Percentiles rank a stretch among this genome's conserved stretches.
Conservation (phyloP, 2,797 vertebrate species). For the Novumbra hubbsi region DNA sequence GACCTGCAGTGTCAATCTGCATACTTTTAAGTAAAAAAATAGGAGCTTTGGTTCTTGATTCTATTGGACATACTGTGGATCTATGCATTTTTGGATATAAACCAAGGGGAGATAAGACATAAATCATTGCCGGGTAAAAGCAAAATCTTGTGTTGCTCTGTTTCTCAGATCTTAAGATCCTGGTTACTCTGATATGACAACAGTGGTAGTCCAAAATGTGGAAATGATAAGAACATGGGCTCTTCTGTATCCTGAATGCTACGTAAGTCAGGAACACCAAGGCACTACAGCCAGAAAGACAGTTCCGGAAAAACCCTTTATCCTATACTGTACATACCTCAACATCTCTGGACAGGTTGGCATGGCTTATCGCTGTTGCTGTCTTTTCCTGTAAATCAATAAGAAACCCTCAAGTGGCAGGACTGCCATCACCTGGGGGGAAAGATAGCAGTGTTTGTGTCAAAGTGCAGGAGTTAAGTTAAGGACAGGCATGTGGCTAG, state of each 20-base stretch:
- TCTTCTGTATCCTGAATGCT: neutral
- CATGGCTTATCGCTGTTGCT: conserved; percentile 15
- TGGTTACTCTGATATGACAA: neutral
- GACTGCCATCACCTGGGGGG: conserved; percentile 48
- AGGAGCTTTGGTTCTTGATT: neutral
- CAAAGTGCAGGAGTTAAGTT: conserved; percentile 39
- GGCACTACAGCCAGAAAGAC: neutral
- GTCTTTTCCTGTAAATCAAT: conserved; percentile 42
- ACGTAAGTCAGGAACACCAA: neutral
- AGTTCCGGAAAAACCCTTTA: neutral
- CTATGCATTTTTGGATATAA: too few species aligned
- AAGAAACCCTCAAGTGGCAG: conserved; percentile 39
- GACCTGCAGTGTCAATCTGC: conserved; percentile 23
- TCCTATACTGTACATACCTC: neutral
- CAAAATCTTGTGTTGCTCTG: too few species aligned
- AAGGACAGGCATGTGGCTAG: conserved; percentile 45
- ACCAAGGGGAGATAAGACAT: too few species aligned
- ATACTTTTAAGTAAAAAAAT: neutral
- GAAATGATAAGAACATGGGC: neutral
- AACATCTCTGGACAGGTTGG: neutral
- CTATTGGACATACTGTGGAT: neutral
- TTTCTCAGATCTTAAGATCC: neutral
- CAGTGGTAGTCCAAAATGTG: neutral
- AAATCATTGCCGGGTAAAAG: too few species aligned
- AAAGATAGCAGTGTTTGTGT: conserved; percentile 29